These are phyloP conservation scores for Rhabdomys pumilio DNA, from an alignment of 2,797 vertebrate genomes.

Conservation along the genomic window DNA sequence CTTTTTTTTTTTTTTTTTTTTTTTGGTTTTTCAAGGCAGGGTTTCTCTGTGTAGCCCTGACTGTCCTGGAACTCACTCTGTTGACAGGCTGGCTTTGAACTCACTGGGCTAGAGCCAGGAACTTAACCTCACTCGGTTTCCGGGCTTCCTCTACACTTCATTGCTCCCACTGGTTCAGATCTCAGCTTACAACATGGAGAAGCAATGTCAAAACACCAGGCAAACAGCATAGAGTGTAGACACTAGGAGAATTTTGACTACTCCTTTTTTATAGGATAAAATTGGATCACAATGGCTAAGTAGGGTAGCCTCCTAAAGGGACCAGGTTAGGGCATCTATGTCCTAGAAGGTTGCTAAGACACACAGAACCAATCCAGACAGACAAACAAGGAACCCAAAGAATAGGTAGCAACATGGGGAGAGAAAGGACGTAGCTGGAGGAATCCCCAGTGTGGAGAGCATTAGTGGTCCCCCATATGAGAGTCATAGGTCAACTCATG, in stretches of 20 bases:
- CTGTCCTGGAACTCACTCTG: background rate
- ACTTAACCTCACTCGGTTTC: slow-evolving; percentile 41
- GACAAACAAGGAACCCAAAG: background rate
- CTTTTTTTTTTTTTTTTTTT: too few species aligned
- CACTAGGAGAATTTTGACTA: slow-evolving; percentile 43
- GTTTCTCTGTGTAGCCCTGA: background rate
- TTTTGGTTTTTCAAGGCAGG: background rate
- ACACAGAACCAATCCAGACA: background rate
- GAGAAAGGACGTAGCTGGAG: background rate
- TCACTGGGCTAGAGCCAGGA: background rate
- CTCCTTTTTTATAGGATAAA: slow-evolving; percentile 32
- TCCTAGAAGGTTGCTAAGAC: background rate
- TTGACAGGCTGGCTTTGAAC: too few species aligned
- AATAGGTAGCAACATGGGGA: background rate
- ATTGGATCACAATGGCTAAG: slow-evolving; percentile 5
- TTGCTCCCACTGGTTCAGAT: background rate
- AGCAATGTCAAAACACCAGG: slow-evolving; percentile 16
- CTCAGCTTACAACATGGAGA: slow-evolving; percentile 45
- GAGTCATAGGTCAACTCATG: background rate
- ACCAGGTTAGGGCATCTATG: background rate
- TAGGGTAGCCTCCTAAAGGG: background rate
- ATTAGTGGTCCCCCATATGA: background rate
- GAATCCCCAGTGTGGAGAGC: background rate
- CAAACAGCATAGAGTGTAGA: slow-evolving; percentile 10
- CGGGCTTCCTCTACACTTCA: background rate